Percentiles rank a stretch among this genome's conserved stretches.
Evolutionary conservation across 2,797 vertebrate genomes (phyloP).

Genomic region (Hyperoplus lanceolatus): DNA sequence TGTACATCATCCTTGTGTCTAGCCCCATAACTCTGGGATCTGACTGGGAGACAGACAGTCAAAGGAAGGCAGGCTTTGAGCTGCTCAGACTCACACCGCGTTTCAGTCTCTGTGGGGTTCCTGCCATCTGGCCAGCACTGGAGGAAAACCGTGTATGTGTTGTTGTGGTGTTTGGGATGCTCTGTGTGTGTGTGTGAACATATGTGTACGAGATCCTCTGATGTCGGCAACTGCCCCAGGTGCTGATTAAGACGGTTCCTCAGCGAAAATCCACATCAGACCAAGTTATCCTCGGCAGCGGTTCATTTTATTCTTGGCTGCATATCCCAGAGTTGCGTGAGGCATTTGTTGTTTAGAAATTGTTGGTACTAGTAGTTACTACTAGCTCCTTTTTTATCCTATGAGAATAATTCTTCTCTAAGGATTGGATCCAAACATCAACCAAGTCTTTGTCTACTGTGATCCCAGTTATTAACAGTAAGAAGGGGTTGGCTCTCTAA

Average conservation of each 20-base stretch:
- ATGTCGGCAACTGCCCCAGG: conserved; percentile 59
- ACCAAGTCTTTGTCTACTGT: conserved; percentile 9
- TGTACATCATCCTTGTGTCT: conserved; percentile 55
- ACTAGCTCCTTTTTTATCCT: conserved; percentile 24
- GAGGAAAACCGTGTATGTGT: conserved; percentile 48
- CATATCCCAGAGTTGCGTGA: background rate
- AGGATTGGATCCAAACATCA: conserved; percentile 16
- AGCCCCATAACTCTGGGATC: conserved; percentile 50
- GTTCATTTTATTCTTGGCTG: conserved; percentile 22
- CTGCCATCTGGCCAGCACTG: conserved; percentile 67
- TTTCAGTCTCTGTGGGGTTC: conserved; percentile 58
- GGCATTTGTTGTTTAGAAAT: conserved; percentile 45
- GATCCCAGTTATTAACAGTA: background rate
- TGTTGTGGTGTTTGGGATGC: conserved; percentile 61
- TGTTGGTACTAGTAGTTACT: background rate
- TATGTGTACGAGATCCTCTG: conserved; percentile 62
- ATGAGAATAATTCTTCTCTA: conserved; percentile 11
- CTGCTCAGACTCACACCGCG: conserved; percentile 43
- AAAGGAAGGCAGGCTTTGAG: conserved; percentile 46
- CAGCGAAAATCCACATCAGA: conserved; percentile 52
- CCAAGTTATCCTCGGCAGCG: conserved; percentile 21
- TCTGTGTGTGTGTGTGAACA: conserved; percentile 53
- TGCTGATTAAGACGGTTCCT: conserved; percentile 71
- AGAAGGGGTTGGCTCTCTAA: background rate
- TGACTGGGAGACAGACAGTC: conserved; percentile 55